Base-by-base conservation (phyloP, 1,140 invertebrate genomes). In the Zophobas atratus region DNA sequence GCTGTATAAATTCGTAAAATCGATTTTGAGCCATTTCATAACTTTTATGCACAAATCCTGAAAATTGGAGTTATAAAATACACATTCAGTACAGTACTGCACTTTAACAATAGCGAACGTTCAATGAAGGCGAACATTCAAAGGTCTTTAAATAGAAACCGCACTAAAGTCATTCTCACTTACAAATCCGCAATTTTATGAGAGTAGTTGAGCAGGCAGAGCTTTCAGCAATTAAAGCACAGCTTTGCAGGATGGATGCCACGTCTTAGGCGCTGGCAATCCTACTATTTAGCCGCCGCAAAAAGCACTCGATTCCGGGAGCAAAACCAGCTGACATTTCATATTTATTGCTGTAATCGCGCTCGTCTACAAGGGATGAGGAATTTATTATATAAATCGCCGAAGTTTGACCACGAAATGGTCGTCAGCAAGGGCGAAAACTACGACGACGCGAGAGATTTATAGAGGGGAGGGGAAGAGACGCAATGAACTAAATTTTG, bases 261-360 rank as follows among this genome's bases (percentile, higher is more conserved):
- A n/a, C 33, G 60, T 67, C 60, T 67, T 67, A n/a, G 20, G 39
- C 60, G 39, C 39, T 67, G 38, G 60, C 41, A 67, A 67, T 43
- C 60, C 60, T 38, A 67, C 60, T 67, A 67, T 67, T 67, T 67
- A 67, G 33, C 60, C 39, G 60, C 33, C 60, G 33, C 60, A 67
- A 67, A 67, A 67, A 67, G 60, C 49, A 20, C 20, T 20, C 49
- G 49, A 51, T 51, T 8, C 60, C 35, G 53, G 60, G 39, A 43
- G 60, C 60, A 67, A 67, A 67, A 67, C 60, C 60, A 43, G 60
- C 60, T 67, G 60, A 67, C 60, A 67, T 67, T 39, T 67, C 60
- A 67, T 67, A 67, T 67, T 67, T 67, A 67, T 67, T 43, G 60
- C 60, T 67, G 60, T 67, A 67, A 67, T 67, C 60, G 60, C 60